phyloP scores from a whole-genome alignment of 2,113 vertebrate genomes.

The Pogona vitticeps region DNA sequence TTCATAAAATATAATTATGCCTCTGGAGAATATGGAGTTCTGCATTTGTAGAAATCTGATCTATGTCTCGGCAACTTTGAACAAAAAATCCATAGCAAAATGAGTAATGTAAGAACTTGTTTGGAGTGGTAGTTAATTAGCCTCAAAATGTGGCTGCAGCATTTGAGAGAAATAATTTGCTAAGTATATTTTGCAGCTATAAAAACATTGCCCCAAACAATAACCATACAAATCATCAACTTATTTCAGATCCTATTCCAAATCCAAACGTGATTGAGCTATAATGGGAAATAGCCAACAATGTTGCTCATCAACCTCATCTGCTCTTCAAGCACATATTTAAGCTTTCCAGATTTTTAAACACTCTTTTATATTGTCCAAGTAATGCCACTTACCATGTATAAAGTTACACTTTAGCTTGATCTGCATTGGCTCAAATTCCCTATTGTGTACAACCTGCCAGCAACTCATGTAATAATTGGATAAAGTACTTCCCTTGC shows the following conservation, averaged over 20 bases:
- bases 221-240: conserved; percentile 1
- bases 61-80: conserved; percentile 20
- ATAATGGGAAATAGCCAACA: conserved; percentile 22
- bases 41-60: conserved; percentile 33
- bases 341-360: conserved; percentile 20
- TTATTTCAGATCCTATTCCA: conserved; percentile 32
- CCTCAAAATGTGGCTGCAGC: conserved; percentile 32
- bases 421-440: not conserved
- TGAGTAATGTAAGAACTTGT: conserved; percentile 30
- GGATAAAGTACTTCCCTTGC: not conserved
- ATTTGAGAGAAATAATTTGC: conserved; percentile 52
- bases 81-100: conserved; percentile 10
- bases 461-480: conserved; percentile 10
- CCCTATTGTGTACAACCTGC: conserved; percentile 22
- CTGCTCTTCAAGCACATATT: conserved; percentile 29
- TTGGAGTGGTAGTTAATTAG: conserved; percentile 40
- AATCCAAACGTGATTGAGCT: conserved; percentile 38
- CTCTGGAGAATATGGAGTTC: not conserved
- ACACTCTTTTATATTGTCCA: not conserved
- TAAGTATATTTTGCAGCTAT: conserved; percentile 37
- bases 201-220: conserved; percentile 25
- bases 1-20: conserved; percentile 15
- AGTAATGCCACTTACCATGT: not conserved
- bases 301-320: not conserved
- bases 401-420: not conserved